phyloP scores from a whole-genome alignment of 2,797 vertebrate species.

The Myripristis murdjan region DNA sequence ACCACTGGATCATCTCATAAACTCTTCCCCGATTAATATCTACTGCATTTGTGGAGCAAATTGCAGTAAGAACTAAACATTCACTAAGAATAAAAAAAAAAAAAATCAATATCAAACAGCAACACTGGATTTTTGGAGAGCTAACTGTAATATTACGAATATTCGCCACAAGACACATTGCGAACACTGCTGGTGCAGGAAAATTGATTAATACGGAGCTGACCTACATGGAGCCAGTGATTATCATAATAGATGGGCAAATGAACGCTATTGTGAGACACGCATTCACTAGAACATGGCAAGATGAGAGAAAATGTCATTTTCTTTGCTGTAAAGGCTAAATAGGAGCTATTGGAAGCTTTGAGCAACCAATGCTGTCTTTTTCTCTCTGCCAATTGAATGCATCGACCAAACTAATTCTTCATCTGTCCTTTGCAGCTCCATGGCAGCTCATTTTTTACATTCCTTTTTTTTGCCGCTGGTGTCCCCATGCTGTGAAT shows the following conservation, averaged over 20 bases:
- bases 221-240: conserved; percentile 27
- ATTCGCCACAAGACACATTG: conserved; percentile 3
- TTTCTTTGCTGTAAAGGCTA: conserved; percentile 33
- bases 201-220: not conserved
- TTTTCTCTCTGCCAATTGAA: conserved; percentile 48
- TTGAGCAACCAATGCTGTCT: conserved; percentile 28
- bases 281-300: conserved; percentile 18
- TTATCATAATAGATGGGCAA: conserved; percentile 38
- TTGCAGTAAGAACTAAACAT: not conserved
- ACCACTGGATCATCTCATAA: too few relatives aligned
- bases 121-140: not conserved
- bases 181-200: not conserved
- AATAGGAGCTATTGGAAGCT: conserved; percentile 40
- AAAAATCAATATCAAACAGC: not conserved
- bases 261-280: conserved; percentile 34
- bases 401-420: conserved; percentile 21
- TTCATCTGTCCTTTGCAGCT: conserved; percentile 23
- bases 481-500: conserved; percentile 19
- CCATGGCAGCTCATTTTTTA: conserved; percentile 10
- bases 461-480: conserved; percentile 19
- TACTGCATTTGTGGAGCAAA: not conserved
- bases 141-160: not conserved
- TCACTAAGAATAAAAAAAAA: not conserved
- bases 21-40: not conserved
- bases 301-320: conserved; percentile 22